Percentiles rank a stretch among this genome's conserved stretches.
Evolutionary conservation across 1,140 invertebrate genomes (phyloP).

Genomic region (Hyposmocoma kahamanoa): DNA sequence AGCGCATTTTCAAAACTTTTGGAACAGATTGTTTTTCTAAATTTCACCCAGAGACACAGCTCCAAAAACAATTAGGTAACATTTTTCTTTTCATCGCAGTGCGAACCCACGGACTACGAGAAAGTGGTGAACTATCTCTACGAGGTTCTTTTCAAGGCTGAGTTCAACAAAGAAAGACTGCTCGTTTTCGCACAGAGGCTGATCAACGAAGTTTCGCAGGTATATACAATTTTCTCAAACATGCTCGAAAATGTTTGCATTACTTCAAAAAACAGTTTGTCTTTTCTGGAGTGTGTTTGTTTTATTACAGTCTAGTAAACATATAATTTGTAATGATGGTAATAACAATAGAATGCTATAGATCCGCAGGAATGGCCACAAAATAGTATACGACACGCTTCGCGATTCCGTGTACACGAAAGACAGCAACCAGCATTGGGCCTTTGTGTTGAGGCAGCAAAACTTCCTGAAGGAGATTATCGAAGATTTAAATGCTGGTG

Average conservation of each 20-base stretch:
- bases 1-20: too few species aligned
- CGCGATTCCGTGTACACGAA: slow-evolving; percentile 55
- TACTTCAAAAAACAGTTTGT: background rate
- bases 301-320: too few species aligned
- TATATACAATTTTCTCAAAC: too few species aligned
- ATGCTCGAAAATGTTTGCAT: background rate
- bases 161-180: slow-evolving; percentile 82
- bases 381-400: slow-evolving; percentile 53
- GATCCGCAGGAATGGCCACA: slow-evolving; percentile 57
- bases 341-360: too few species aligned
- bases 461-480: slow-evolving; percentile 82
- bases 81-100: slow-evolving; percentile 69
- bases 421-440: slow-evolving; percentile 84
- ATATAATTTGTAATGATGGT: too few species aligned
- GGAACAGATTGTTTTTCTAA: too few species aligned
- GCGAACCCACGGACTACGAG: slow-evolving; percentile 84
- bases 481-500: slow-evolving; percentile 71
- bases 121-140: slow-evolving; percentile 84
- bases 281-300: background rate
- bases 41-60: too few species aligned
- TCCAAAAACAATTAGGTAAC: too few species aligned
- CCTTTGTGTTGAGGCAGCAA: slow-evolving; percentile 83
- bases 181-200: slow-evolving; percentile 85
- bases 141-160: slow-evolving; percentile 82
- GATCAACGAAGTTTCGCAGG: slow-evolving; percentile 82